Base-by-base conservation (phyloP, 2,113 vertebrate species). In the Nettapus auritus region DNA sequence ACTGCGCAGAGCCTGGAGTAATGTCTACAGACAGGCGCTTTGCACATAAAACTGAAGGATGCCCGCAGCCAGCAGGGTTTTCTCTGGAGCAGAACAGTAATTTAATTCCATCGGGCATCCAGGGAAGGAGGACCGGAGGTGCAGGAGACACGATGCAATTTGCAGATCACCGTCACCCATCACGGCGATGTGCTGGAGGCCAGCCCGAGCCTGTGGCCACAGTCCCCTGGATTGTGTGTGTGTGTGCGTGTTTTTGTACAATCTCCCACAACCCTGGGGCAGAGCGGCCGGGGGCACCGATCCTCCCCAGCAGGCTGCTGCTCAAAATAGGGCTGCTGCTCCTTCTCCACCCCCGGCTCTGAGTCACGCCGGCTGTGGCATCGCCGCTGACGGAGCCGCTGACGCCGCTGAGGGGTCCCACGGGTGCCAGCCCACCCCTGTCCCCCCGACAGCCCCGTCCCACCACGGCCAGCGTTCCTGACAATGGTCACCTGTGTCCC, bases 51-150 rank as follows among this genome's bases (percentile, higher is more conserved):
- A 13, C 31, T 73, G 89, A 3, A 42, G 63, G 77, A 70, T 62
- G 81, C 29, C 46, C n/a, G 4, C 22, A 67, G 90, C 50, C 81
- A 75, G 84, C 81, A 50, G 69, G 29, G 53, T 46, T 88, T 73
- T 36, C 80, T 78, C 63, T 17, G 15, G 57, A 83, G 82, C 88
- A 78, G 28, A 4, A 22, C 50, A 50, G 23, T 63, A 75, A 93
- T 88, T 53, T 1, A 60, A 91, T 91, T 87, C 29, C 20, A 0
- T 0, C 3, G 52, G 33, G 29, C 55, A 33, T 0, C 17, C 1
- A 1, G 13, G 13, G 46, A 56, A 67, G 86, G 85, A 81, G 92
- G 29, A 40, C 6, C 5, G 78, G 92, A 94, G 85, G 88, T 3
- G 21, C 25, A 10, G 69, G n/a, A 94, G 82, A 59, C 62, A 0